A percentile compares a stretch with the other conserved stretches of the same genome.
Evolutionary conservation across 35 echinoderm and acorn worm species (phyloP).

Genomic region (Strongylocentrotus purpuratus): DNA sequence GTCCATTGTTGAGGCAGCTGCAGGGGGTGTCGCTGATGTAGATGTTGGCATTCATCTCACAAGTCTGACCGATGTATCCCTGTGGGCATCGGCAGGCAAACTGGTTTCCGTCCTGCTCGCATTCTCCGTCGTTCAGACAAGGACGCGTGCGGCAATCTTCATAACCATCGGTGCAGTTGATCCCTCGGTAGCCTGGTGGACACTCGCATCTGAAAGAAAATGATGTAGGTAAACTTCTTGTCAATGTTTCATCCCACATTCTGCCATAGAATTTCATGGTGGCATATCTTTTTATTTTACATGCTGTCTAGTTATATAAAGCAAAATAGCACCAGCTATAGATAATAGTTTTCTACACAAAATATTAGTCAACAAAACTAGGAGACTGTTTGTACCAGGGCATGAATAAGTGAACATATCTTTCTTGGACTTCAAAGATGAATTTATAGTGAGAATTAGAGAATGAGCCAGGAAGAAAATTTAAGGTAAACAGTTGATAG

Average conservation of each 20-base stretch:
- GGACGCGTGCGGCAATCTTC: constrained; percentile 68
- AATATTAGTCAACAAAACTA: too few species aligned
- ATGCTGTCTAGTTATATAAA: too few species aligned
- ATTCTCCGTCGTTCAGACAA: constrained; percentile 81
- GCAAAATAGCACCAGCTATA: too few species aligned
- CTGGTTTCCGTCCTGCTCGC: constrained; percentile 67
- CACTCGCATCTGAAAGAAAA: constrained; percentile 86
- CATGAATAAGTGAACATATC: too few species aligned
- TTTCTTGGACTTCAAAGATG: too few species aligned
- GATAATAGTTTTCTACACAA: too few species aligned
- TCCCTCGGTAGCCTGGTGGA: constrained; percentile 70
- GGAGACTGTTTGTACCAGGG: too few species aligned
- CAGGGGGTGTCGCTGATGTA: constrained; percentile 61
- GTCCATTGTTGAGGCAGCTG: constrained; percentile 64
- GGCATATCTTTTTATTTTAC: too few species aligned
- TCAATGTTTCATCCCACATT: not conserved
- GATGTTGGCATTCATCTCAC: constrained; percentile 64
- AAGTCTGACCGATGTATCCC: constrained; percentile 64
- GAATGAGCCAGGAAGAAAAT: too few species aligned
- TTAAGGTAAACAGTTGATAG: too few species aligned
- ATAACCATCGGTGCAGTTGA: constrained; percentile 81
- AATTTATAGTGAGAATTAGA: too few species aligned
- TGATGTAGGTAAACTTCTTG: not conserved
- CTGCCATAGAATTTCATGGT: not conserved
- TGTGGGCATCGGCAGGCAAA: constrained; percentile 79